Evolutionary conservation across 2,888 invertebrate genomes (phyloP), one percentile per base, ranked within the genome.

Genomic region (Caprella mutica): DNA sequence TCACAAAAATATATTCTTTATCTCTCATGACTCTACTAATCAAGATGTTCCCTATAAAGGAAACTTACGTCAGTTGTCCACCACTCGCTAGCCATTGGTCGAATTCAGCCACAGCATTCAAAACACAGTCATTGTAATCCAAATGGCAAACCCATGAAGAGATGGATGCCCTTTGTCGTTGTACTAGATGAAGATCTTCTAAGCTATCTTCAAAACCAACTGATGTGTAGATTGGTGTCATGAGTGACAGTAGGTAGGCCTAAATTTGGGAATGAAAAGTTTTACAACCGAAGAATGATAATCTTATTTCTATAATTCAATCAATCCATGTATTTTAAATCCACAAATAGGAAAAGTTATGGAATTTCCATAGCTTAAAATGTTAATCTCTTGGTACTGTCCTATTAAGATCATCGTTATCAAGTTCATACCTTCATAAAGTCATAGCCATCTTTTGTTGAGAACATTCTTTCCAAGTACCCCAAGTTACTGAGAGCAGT

Each of bases 401-500:
- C n/a, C n/a, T n/a, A n/a, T n/a, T n/a, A n/a, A n/a, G n/a, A n/a
- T n/a, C n/a, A n/a, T n/a, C n/a, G n/a, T n/a, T n/a, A n/a, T n/a
- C n/a, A n/a, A n/a, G n/a, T n/a, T 12, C 27, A 68, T 72, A 82
- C 83, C 76, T 81, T 81, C 65, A 81, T 80, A 65, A 78, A 75
- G 68, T 83, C 80, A 69, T 82, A 84, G 65, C 80, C 76, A 1
- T 77, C 78, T 27, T 82, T 83, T 65, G 83, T 82, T n/a, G 83
- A 78, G 56, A 90, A 76, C 87, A 89, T 89, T 1, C 79, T 78
- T 66, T 86, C 82, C 51, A 92, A 77, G 69, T 85, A 91, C 27
- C 80, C 81, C 53, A 92, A 77, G 21, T 83, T 83, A 1, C 78
- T 80, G 12, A 89, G 75, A 0, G 88, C 88, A 1, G 89, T 80